Conservation (phyloP, 2,113 vertebrate genomes). For the Ifrita kowaldi region DNA sequence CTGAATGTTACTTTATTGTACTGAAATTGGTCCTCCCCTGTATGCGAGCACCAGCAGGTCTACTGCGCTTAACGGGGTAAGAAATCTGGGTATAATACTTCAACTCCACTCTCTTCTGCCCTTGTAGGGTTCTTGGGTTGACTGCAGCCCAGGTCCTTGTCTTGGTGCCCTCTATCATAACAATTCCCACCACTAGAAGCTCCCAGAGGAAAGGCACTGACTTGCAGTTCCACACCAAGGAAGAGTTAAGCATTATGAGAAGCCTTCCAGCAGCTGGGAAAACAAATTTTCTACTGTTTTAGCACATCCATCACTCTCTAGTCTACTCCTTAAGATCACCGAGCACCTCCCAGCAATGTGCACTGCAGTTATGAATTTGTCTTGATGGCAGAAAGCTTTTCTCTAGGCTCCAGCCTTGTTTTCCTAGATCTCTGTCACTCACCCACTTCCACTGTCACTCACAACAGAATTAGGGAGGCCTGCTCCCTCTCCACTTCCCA, state of each 20-base stretch:
- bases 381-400: background rate
- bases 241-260: background rate
- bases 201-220: background rate
- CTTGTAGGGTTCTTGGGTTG: background rate
- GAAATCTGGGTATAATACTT: background rate
- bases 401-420: background rate
- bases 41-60: background rate
- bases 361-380: background rate
- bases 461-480: background rate
- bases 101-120: background rate
- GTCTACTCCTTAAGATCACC: background rate
- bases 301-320: background rate
- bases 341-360: background rate
- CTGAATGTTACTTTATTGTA: background rate
- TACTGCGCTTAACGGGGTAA: background rate
- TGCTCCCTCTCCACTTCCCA: background rate
- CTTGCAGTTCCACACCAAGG: background rate
- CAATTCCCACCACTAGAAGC: background rate
- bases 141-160: background rate
- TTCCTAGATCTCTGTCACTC: background rate
- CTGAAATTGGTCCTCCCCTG: background rate
- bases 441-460: background rate
- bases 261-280: background rate
- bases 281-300: background rate
- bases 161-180: background rate